Conservation (phyloP, 2,797 vertebrate species). For the Semotilus atromaculatus region DNA sequence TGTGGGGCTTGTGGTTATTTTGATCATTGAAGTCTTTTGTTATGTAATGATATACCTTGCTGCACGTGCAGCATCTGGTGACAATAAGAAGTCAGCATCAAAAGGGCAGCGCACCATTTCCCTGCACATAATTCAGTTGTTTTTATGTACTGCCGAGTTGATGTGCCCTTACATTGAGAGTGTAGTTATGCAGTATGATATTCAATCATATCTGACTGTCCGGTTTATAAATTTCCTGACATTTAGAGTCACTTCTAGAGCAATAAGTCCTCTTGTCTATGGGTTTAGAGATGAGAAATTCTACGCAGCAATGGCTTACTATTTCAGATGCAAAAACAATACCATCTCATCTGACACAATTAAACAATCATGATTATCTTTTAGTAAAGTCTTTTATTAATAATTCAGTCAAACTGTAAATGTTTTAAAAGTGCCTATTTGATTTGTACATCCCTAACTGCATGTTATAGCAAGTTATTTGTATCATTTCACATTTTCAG, state of each 20-base stretch:
- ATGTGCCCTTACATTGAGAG: constrained; percentile 56
- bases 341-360: constrained; percentile 25
- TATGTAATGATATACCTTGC: constrained; percentile 59
- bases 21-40: constrained; percentile 48
- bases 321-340: constrained; percentile 44
- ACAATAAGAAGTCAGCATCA: constrained; percentile 51
- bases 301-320: constrained; percentile 27
- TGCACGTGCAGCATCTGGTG: constrained; percentile 54
- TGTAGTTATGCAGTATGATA: constrained; percentile 34
- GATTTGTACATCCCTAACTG: neutral
- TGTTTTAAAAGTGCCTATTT: neutral
- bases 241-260: constrained; percentile 52
- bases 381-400: neutral
- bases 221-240: constrained; percentile 57
- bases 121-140: constrained; percentile 60
- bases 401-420: neutral
- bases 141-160: constrained; percentile 53
- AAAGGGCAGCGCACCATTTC: constrained; percentile 60
- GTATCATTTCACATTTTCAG: neutral
- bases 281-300: constrained; percentile 62
- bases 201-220: constrained; percentile 44
- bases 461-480: neutral
- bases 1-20: constrained; percentile 32
- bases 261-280: constrained; percentile 59
- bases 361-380: neutral